A percentile compares a stretch with the other conserved stretches of the same genome.
Evolutionary conservation across 2,113 vertebrate species (phyloP).

Genomic region (Meriones unguiculatus): DNA sequence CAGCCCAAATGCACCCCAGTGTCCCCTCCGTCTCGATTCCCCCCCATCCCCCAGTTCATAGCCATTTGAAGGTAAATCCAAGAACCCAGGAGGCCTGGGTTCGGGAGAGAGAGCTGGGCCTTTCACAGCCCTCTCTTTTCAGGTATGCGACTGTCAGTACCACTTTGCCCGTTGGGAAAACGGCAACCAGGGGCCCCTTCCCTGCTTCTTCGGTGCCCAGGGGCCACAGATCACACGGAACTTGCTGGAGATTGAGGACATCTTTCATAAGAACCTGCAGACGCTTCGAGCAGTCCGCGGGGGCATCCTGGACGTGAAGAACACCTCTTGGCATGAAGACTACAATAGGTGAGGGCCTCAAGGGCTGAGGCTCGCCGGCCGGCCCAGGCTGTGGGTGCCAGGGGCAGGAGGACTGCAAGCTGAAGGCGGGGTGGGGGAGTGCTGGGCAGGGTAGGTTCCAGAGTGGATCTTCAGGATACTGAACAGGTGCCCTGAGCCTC

Average conservation of each 20-base stretch:
- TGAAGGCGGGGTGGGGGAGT: neutral
- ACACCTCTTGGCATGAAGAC: constrained; percentile 90
- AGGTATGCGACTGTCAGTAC: constrained; percentile 94
- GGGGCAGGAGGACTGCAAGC: neutral
- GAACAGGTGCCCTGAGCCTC: too few relatives aligned
- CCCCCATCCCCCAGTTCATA: neutral
- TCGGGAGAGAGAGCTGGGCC: constrained; percentile 2
- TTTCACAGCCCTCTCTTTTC: constrained; percentile 13
- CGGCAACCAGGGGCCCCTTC: constrained; percentile 85
- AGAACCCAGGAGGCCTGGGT: neutral
- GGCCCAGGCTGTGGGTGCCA: neutral
- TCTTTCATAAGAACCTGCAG: constrained; percentile 87
- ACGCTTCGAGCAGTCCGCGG: constrained; percentile 83
- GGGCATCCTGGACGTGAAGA: constrained; percentile 88
- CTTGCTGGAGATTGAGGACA: constrained; percentile 88
- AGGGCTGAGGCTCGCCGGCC: too few relatives aligned
- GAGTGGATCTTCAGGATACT: neutral
- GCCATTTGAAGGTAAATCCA: neutral
- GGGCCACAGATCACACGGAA: constrained; percentile 87
- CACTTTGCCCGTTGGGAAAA: constrained; percentile 89
- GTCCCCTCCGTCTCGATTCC: neutral
- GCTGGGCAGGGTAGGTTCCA: neutral
- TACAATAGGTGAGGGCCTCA: constrained; percentile 85
- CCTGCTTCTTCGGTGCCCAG: constrained; percentile 87
- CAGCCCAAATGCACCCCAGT: neutral